Base-by-base conservation (phyloP, 1,140 invertebrate genomes). In the Harlomillsia oculata region DNA sequence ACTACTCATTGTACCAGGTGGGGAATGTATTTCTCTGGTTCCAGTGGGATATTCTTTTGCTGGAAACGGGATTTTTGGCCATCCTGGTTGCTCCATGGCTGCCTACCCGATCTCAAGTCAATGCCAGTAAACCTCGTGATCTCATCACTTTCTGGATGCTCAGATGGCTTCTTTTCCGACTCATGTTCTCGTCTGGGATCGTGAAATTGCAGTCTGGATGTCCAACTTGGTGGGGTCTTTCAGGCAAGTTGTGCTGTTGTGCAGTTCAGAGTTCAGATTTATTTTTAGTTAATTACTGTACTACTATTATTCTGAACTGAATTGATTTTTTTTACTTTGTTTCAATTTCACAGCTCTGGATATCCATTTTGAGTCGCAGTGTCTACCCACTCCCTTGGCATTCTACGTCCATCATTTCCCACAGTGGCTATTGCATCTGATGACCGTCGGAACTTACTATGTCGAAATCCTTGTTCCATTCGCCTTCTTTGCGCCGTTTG, bases 141-240 rank as follows among this genome's bases (percentile, higher is more conserved):
- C 57, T 71, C 20, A 69, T 88, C 11, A 78, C 77, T 5, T 75
- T 89, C 62, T 88, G 82, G 82, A 70, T 85, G 8, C 76, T 88
- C 1, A 77, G 78, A 49, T 89, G 86, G 85, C 72, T 89, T 14
- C 72, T 87, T 2, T 89, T 90, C 62, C 74, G 87, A 29, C 76
- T 87, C 5, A 78, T 89, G 74, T 85, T 89, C 72, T 79, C 82
- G 3, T 82, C 79, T 34, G 85, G 84, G 29, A 75, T 86, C 25
- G 78, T 83, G 0, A 91, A 90, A 71, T 72, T 91, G 23, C 78
- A 76, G n/a, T 83, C 80, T 68, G 76, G 78, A 9, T 87, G 84
- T 69, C 83, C 84, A 14, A 76, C 80, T 11, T 90, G 86, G 86
- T 90, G 87, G 87, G 78, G 76, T 62, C 76, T 90, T 11, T 80